phyloP scores from a whole-genome alignment of 2,888 invertebrate genomes.

The Cylindroiulus punctatus region DNA sequence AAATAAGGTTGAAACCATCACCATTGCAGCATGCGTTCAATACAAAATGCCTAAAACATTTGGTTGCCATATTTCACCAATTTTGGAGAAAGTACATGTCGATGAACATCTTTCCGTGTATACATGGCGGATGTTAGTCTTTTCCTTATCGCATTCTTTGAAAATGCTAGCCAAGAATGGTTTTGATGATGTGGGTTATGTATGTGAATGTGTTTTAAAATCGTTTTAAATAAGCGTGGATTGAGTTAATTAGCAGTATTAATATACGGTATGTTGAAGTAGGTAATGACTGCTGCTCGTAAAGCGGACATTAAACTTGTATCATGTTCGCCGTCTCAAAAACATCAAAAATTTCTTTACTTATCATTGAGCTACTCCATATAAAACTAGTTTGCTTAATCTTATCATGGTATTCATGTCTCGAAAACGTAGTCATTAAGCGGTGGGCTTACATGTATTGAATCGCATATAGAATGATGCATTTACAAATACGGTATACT shows the following conservation, averaged over 20 bases:
- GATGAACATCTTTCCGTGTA: no score
- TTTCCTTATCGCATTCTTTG: no score
- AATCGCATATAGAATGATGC: no score
- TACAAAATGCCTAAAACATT: no score
- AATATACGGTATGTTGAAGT: not conserved
- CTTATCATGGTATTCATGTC: not conserved
- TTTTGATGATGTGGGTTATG: not conserved
- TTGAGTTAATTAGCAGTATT: not conserved
- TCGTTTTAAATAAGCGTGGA: not conserved
- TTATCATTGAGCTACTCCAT: not conserved
- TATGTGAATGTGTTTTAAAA: not conserved
- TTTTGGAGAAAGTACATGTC: no score
- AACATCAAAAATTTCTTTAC: not conserved
- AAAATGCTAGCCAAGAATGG: not conserved
- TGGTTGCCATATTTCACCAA: no score
- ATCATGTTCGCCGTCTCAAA: not conserved
- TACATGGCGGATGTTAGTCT: no score
- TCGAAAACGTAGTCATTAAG: not conserved
- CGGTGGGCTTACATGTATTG: not conserved
- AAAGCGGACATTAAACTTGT: constrained; percentile 16
- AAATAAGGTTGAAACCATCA: no score
- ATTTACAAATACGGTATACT: no score
- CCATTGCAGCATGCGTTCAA: no score
- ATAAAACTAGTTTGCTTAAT: not conserved
- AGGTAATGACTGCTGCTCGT: not conserved